These are phyloP conservation scores for Drosophila dives DNA, from an alignment of 2,888 invertebrate species.

Conservation along the genomic window DNA sequence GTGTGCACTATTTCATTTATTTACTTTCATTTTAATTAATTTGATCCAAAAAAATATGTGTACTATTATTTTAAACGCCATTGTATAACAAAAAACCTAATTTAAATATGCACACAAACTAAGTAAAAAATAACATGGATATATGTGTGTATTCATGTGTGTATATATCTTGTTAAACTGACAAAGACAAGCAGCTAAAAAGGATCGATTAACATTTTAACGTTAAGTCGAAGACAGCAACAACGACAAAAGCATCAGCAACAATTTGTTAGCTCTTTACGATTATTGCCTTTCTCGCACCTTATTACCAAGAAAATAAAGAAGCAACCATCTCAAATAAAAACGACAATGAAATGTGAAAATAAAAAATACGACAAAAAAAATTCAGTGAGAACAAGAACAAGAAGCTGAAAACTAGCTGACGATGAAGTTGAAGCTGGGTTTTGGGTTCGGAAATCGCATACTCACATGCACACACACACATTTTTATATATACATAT, in stretches of 20 bases:
- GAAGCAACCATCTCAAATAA: constrained; percentile 55
- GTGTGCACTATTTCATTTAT: background rate
- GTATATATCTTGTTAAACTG: constrained; percentile 50
- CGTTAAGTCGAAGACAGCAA: constrained; percentile 63
- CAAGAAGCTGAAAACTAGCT: constrained; percentile 38
- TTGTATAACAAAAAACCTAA: background rate
- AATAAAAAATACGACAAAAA: constrained; percentile 48
- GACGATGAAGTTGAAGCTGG: constrained; percentile 21
- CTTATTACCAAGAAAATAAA: constrained; percentile 82
- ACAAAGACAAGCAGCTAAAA: constrained; percentile 46
- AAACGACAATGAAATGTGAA: constrained; percentile 72
- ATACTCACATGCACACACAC: constrained; percentile 32
- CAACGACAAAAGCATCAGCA: constrained; percentile 46
- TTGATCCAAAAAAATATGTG: background rate
- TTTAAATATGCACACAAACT: background rate
- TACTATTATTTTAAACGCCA: background rate
- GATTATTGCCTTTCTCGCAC: constrained; percentile 83
- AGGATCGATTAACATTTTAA: constrained; percentile 77
- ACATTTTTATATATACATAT: background rate
- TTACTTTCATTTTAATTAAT: background rate
- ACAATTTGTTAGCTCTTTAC: constrained; percentile 82
- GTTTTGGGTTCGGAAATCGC: constrained; percentile 60
- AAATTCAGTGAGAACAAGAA: constrained; percentile 42
- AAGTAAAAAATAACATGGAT: background rate
- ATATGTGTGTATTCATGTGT: background rate